Base-by-base conservation (phyloP, 1,140 invertebrate genomes). In the Drosophila ogumai region DNA sequence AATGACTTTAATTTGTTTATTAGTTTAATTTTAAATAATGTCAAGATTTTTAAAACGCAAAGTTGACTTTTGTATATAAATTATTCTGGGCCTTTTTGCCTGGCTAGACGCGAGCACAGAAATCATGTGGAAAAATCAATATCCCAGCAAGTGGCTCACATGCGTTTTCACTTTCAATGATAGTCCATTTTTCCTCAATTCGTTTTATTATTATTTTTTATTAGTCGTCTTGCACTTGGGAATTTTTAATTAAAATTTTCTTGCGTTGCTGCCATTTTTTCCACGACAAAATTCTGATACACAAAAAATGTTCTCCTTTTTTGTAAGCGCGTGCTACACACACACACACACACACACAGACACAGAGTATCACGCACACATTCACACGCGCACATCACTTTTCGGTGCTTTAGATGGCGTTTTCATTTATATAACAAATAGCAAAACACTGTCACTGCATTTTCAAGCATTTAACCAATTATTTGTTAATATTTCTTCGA, bases 91-190 rank as follows among this genome's bases (percentile, higher is more conserved):
- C 3, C 38, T 56, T 59, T 72, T 80, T 58, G 34, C 25, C 25
- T 66, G 22, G 59, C 49, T 22, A 54, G 5, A 73, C 59, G 47
- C 57, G 43, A 66, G n/a, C 65, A 49, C 58, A 71, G 47, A 79
- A 75, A 49, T 81, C 47, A 73, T 73, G 60, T 80, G 84, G 84
- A 87, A 87, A 90, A 88, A 88, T 88, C 85, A 90, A 88, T 88
- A 90, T 75, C 64, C 75, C 46, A 54, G 78, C 64, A 49, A 81
- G 63, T 60, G 68, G 71, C 75, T 58, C 69, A 79, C 63, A 87
- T 78, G 82, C 82, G 73, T 80, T 90, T 88, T 90, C 81, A 90
- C 86, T 90, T 90, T 90, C 85, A 71, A 64, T 79, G 36, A 47
- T 46, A 56, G 65, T 71, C 65, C 49, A 78, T 67, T 64, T 74